Conservation (phyloP, 2,888 invertebrate species). For the Gryllus longicercus region DNA sequence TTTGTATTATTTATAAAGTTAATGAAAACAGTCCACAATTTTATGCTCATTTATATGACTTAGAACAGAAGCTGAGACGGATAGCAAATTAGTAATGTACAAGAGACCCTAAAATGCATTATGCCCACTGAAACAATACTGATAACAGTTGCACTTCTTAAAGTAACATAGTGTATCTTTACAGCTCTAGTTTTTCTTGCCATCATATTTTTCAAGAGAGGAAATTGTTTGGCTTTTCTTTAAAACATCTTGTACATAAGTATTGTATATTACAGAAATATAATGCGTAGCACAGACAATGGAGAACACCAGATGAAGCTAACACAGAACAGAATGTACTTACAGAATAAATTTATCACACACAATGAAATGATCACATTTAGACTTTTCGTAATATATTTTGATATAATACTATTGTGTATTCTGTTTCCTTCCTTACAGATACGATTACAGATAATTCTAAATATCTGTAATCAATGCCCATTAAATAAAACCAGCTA, state of each 20-base stretch:
- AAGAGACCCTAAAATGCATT: no score
- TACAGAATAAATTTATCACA: neutral
- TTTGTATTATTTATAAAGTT: neutral
- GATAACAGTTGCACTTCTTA: no score
- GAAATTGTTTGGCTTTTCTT: no score
- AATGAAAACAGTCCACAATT: neutral
- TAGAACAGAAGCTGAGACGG: neutral
- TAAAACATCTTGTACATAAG: no score
- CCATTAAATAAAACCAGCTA: slow-evolving; percentile 25
- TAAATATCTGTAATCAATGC: slow-evolving; percentile 25
- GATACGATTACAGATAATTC: slow-evolving; percentile 20
- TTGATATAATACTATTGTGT: slow-evolving; percentile 17
- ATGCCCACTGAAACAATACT: no score
- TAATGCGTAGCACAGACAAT: neutral
- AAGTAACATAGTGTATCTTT: no score
- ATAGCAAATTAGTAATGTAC: neutral
- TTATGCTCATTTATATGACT: neutral
- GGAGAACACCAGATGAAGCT: neutral
- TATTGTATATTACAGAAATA: neutral
- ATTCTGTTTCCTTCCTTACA: slow-evolving; percentile 23
- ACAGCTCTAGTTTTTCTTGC: no score
- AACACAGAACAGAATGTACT: slow-evolving; percentile 17
- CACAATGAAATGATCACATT: slow-evolving; percentile 17
- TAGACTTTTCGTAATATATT: slow-evolving; percentile 11
- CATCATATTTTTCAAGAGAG: no score